Conservation (phyloP, 2,113 vertebrate genomes). For the Taurulus bubalis region DNA sequence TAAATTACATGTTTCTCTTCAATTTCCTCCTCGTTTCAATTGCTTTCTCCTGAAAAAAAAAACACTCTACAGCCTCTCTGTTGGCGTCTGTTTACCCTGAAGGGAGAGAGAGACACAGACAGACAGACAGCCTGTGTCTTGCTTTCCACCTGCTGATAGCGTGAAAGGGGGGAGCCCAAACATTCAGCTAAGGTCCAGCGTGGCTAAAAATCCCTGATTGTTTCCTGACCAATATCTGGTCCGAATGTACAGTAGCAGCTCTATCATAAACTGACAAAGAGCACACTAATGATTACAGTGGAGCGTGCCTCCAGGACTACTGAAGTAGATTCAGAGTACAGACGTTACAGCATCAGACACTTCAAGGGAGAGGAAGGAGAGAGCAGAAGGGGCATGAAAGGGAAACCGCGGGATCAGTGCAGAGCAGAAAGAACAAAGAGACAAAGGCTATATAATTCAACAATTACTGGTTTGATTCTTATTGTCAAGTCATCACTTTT, state of each 20-base stretch:
- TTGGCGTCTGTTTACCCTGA: too few relatives aligned
- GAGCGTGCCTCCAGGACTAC: constrained; percentile 48
- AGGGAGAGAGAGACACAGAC: too few relatives aligned
- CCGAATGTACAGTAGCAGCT: constrained; percentile 13
- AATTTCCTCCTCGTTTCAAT: neutral
- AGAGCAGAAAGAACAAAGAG: constrained; percentile 20
- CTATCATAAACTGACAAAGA: constrained; percentile 26
- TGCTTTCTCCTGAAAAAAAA: too few relatives aligned
- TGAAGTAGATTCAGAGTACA: constrained; percentile 28
- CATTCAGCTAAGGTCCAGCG: too few relatives aligned
- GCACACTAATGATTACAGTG: constrained; percentile 33
- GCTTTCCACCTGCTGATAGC: too few relatives aligned
- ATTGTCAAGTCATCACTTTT: neutral
- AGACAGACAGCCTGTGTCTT: too few relatives aligned
- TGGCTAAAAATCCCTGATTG: neutral
- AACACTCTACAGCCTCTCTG: too few relatives aligned
- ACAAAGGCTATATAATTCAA: constrained; percentile 29
- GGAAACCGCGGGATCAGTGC: constrained; percentile 9
- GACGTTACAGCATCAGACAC: constrained; percentile 34
- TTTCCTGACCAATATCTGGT: neutral
- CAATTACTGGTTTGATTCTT: constrained; percentile 17
- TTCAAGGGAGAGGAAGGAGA: constrained; percentile 8
- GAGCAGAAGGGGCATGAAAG: constrained; percentile 25
- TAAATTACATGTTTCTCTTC: constrained; percentile 24
- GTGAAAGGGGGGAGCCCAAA: too few relatives aligned